A percentile compares a stretch with the other conserved stretches of the same genome.
These are phyloP conservation scores for Bambusicola thoracicus DNA, from an alignment of 2,113 vertebrate genomes.

Conservation along the genomic window DNA sequence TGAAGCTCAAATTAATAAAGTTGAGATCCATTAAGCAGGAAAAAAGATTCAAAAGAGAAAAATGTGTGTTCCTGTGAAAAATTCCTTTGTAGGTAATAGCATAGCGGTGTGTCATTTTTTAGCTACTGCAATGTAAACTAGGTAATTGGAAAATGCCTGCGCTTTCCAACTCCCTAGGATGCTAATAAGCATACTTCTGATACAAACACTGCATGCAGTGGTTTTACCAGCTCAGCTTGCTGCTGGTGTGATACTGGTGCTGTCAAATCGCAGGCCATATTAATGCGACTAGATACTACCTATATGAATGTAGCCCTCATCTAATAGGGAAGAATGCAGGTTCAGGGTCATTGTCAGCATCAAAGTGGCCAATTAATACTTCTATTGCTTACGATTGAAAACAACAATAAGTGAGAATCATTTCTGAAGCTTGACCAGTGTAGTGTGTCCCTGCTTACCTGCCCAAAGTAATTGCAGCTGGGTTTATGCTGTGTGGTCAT, in stretches of 20 bases:
- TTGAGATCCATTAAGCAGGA: slow-evolving; percentile 50
- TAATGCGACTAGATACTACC: slow-evolving; percentile 83
- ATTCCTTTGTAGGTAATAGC: slow-evolving; percentile 30
- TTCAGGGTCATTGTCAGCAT: slow-evolving; percentile 76
- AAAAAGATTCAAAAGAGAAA: slow-evolving; percentile 33
- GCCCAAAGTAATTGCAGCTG: slow-evolving; percentile 57
- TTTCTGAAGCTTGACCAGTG: slow-evolving; percentile 79
- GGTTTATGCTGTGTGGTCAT: slow-evolving; percentile 74
- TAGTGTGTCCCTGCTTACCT: slow-evolving; percentile 73
- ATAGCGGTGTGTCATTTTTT: slow-evolving; percentile 41
- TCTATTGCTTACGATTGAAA: slow-evolving; percentile 83
- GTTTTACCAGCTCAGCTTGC: slow-evolving; percentile 41
- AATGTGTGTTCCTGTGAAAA: slow-evolving; percentile 43
- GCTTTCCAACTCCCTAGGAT: slow-evolving; percentile 53
- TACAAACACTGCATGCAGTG: slow-evolving; percentile 7
- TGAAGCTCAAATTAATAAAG: slow-evolving; percentile 65
- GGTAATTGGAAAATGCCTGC: slow-evolving; percentile 60
- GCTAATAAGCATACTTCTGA: slow-evolving; percentile 52
- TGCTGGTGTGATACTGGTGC: slow-evolving; percentile 26
- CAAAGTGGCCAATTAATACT: slow-evolving; percentile 78
- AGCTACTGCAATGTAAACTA: slow-evolving; percentile 54
- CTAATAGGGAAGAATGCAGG: slow-evolving; percentile 74
- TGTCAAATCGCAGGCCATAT: slow-evolving; percentile 58
- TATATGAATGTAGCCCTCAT: slow-evolving; percentile 84
- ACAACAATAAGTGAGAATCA: slow-evolving; percentile 78